A percentile compares a stretch with the other conserved stretches of the same genome.
Evolutionary conservation across 2,797 vertebrate species (phyloP).

Genomic region (Muscicapa comitata): DNA sequence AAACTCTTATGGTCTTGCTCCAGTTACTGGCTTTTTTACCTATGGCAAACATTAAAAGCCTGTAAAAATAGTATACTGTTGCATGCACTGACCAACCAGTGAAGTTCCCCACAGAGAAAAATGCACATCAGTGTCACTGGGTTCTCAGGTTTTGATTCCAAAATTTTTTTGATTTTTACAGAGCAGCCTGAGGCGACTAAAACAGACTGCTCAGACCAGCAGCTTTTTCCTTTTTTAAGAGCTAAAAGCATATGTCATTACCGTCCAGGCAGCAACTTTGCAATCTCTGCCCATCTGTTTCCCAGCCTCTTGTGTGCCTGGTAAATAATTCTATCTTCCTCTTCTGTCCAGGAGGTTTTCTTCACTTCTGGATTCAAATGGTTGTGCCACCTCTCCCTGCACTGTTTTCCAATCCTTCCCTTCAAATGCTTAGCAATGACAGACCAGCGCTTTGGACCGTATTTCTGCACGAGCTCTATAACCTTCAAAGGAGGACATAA

Average conservation of each 20-base stretch:
- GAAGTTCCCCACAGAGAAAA: not conserved
- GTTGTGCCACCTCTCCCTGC: constrained; percentile 99
- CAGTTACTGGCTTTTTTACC: not conserved
- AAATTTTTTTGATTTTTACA: not conserved
- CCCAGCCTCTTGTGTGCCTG: constrained; percentile 98
- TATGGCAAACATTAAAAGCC: not conserved
- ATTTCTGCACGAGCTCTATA: constrained; percentile 98
- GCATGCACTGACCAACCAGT: not conserved
- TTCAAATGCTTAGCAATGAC: constrained; percentile 99
- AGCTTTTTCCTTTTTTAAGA: constrained; percentile 29
- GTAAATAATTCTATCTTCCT: constrained; percentile 99
- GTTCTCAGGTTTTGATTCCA: not conserved
- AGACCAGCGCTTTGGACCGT: constrained; percentile 98
- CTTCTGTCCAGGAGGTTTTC: constrained; percentile 99
- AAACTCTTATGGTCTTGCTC: not conserved
- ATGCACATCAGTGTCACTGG: not conserved
- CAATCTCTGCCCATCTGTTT: constrained; percentile 99
- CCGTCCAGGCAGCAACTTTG: constrained; percentile 98
- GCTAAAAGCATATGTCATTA: constrained; percentile 71
- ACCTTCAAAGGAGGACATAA: constrained; percentile 85
- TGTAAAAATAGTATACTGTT: not conserved
- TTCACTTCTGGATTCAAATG: constrained; percentile 99
- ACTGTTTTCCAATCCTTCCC: constrained; percentile 98
- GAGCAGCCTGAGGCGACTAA: not conserved
- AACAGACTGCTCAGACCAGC: constrained; percentile 12